Conservation (phyloP, 2,113 vertebrate genomes). For the Sinocyclocheilus maitianheensis region DNA sequence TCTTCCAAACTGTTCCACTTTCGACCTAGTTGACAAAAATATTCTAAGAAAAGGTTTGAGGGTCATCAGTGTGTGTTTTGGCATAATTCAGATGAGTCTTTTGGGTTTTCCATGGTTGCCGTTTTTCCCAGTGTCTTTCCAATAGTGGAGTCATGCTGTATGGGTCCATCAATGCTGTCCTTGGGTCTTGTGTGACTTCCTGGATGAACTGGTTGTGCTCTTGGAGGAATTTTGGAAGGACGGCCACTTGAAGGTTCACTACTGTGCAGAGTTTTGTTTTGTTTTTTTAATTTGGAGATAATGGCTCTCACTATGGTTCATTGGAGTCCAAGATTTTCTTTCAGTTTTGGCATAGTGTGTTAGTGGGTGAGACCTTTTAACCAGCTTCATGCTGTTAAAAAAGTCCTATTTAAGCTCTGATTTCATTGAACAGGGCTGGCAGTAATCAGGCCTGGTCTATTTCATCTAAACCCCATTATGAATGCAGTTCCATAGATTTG, state of each 20-base stretch:
- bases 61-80: no score
- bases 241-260: background rate
- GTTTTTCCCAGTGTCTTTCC: background rate
- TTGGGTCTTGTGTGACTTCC: background rate
- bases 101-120: no score
- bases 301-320: no score
- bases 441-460: background rate
- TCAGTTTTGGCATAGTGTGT: background rate
- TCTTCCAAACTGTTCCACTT: no score
- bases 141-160: background rate
- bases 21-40: no score
- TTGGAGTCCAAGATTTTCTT: no score
- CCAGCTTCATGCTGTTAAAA: background rate
- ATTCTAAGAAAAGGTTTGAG: no score
- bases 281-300: no score
- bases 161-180: background rate
- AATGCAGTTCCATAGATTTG: background rate
- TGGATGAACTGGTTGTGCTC: background rate
- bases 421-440: background rate
- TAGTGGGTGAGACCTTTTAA: background rate
- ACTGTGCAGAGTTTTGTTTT: background rate
- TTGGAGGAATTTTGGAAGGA: background rate
- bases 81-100: no score
- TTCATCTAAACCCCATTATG: background rate
- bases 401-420: background rate